Percentiles rank a stretch among this genome's conserved stretches.
Conservation (phyloP, 1,140 invertebrate genomes). For the Dinoponera quadriceps region DNA sequence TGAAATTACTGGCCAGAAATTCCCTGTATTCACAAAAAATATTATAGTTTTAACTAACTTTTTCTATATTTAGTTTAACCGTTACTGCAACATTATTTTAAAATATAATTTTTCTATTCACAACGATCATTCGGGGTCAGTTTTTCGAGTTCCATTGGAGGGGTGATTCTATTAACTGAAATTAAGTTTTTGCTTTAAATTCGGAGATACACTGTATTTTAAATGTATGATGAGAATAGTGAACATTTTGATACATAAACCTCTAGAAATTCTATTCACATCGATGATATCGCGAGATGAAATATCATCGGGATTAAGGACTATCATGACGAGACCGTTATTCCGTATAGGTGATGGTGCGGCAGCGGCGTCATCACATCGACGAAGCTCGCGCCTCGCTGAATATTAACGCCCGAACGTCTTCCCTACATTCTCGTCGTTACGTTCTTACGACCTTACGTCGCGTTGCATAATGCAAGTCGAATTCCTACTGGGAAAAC, state of each 20-base stretch:
- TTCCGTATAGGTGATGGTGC: not conserved
- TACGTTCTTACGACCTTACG: slow-evolving; percentile 31
- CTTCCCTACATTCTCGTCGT: slow-evolving; percentile 19
- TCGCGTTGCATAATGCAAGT: slow-evolving; percentile 13
- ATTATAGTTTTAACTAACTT: too few relatives aligned
- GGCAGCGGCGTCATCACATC: not conserved
- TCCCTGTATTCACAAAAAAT: too few relatives aligned
- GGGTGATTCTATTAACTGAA: too few relatives aligned
- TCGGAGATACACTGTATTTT: too few relatives aligned
- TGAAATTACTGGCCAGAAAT: too few relatives aligned
- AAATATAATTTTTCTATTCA: too few relatives aligned
- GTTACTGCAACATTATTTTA: too few relatives aligned
- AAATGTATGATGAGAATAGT: too few relatives aligned
- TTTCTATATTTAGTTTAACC: too few relatives aligned
- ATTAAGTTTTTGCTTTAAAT: too few relatives aligned
- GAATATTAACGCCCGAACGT: slow-evolving; percentile 28
- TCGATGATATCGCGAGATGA: not conserved
- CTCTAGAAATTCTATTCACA: not conserved
- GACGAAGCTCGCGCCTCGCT: not conserved
- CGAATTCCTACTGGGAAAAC: slow-evolving; percentile 41
- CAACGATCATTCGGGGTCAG: too few relatives aligned
- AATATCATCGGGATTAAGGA: slow-evolving; percentile 4
- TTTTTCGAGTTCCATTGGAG: too few relatives aligned
- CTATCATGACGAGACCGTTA: not conserved
- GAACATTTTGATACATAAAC: not conserved